phyloP scores from a whole-genome alignment of 1,140 invertebrate species.

The Sminthurinus signatus region DNA sequence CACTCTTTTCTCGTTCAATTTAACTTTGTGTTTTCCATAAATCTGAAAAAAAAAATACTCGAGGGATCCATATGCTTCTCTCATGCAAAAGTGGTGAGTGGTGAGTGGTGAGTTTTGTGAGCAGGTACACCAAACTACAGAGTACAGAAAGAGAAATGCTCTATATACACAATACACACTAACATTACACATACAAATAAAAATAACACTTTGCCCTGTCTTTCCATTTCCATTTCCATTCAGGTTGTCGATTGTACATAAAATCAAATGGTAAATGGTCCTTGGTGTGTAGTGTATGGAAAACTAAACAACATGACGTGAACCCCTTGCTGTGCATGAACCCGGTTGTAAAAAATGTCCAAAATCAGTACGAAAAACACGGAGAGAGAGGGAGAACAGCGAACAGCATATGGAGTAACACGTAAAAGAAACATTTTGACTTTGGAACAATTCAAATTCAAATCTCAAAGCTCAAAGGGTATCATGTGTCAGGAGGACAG shows the following conservation, averaged over 20 bases:
- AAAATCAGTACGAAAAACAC: no score
- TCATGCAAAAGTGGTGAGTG: no score
- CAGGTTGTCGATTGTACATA: no score
- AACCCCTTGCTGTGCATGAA: not conserved
- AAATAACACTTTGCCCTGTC: no score
- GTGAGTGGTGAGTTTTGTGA: no score
- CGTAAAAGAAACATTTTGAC: constrained; percentile 1
- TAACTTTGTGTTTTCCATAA: constrained; percentile 9
- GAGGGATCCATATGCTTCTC: constrained; percentile 12
- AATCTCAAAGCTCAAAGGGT: constrained; percentile 1
- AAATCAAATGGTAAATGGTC: no score
- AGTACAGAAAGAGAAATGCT: no score
- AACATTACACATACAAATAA: no score
- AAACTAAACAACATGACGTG: constrained; percentile 1
- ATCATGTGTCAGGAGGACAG: not conserved
- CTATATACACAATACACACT: no score
- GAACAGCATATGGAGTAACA: not conserved
- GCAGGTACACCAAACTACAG: not conserved
- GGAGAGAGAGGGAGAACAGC: not conserved
- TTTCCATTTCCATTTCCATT: no score
- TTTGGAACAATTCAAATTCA: not conserved
- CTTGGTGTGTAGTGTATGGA: not conserved
- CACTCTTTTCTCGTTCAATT: not conserved
- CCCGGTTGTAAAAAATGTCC: no score
- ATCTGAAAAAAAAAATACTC: constrained; percentile 17